Percentiles rank a stretch among this genome's conserved stretches.
These are phyloP conservation scores for Drosophila persimilis DNA, from an alignment of 1,140 invertebrate species.

Conservation along the genomic window DNA sequence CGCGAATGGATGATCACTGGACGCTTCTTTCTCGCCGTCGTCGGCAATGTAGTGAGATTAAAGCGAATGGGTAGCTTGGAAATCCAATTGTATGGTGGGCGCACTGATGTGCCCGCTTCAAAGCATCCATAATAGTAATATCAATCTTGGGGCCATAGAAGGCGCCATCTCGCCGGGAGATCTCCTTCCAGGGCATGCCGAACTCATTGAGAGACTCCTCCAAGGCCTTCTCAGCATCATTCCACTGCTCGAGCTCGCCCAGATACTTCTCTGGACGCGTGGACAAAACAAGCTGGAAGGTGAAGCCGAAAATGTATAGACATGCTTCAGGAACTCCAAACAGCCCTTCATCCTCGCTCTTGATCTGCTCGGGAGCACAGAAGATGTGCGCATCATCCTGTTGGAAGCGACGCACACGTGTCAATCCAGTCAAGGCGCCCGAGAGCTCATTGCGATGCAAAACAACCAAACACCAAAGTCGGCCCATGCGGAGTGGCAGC, in stretches of 20 bases:
- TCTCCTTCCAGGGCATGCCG: conserved; percentile 94
- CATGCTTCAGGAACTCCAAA: conserved; percentile 93
- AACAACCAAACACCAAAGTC: conserved; percentile 99
- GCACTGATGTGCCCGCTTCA: conserved; percentile 95
- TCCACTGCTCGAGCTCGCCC: conserved; percentile 96
- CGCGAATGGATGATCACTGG: conserved; percentile 99
- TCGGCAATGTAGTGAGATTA: conserved; percentile 93
- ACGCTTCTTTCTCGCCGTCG: conserved; percentile 92
- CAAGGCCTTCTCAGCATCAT: conserved; percentile 95
- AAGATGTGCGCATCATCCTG: conserved; percentile 99
- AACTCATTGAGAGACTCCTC: conserved; percentile 93
- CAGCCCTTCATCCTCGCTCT: conserved; percentile 92
- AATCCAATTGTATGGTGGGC: conserved; percentile 99
- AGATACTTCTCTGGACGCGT: conserved; percentile 98
- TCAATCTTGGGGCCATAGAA: conserved; percentile 99
- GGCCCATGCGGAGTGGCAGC: conserved; percentile 95
- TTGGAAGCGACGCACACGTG: conserved; percentile 97
- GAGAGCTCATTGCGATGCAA: conserved; percentile 98
- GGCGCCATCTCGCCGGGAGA: conserved; percentile 97
- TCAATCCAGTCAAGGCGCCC: conserved; percentile 97
- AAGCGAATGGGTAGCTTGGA: conserved; percentile 97
- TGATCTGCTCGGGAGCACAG: conserved; percentile 95
- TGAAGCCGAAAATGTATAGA: conserved; percentile 98
- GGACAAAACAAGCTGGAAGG: conserved; percentile 95
- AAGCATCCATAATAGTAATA: conserved; percentile 97